Percentiles rank a stretch among this genome's conserved stretches.
These are phyloP conservation scores for Marmota flaviventris DNA, from an alignment of 2,113 vertebrate species.

Conservation along the genomic window DNA sequence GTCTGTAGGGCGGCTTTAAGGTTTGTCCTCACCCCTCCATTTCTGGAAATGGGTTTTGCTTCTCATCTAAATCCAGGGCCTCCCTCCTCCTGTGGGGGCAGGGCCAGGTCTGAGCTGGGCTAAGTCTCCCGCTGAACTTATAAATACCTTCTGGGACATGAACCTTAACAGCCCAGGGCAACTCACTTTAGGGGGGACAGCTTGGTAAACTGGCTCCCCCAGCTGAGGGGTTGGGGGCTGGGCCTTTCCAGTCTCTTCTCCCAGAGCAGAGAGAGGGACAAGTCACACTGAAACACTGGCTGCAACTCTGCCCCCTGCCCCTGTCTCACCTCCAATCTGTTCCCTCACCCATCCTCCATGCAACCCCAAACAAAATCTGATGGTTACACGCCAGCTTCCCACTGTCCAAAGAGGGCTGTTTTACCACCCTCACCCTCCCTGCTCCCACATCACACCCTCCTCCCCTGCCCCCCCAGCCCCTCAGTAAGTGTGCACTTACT, in stretches of 20 bases:
- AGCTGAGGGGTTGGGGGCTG: background rate
- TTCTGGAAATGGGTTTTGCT: background rate
- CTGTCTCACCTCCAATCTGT: background rate
- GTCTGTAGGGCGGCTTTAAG: background rate
- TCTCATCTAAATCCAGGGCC: background rate
- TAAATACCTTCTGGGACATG: slow-evolving; percentile 73
- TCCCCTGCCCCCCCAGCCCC: too few species aligned
- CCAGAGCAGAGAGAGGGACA: background rate
- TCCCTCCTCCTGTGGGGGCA: background rate
- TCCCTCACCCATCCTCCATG: background rate
- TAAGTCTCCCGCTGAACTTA: background rate
- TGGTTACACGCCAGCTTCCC: background rate
- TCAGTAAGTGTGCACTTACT: background rate
- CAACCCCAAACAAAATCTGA: background rate
- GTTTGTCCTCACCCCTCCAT: background rate
- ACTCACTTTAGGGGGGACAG: background rate
- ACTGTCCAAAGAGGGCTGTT: background rate
- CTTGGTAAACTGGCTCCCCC: background rate
- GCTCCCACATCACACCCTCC: accelerated
- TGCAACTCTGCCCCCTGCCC: background rate
- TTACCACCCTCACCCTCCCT: background rate
- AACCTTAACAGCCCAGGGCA: slow-evolving; percentile 64
- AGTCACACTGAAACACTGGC: background rate
- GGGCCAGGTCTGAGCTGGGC: slow-evolving; percentile 3
- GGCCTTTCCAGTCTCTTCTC: background rate